Evolutionary conservation across 2,797 vertebrate genomes (phyloP).

Genomic region (Pantherophis alleghaniensis): DNA sequence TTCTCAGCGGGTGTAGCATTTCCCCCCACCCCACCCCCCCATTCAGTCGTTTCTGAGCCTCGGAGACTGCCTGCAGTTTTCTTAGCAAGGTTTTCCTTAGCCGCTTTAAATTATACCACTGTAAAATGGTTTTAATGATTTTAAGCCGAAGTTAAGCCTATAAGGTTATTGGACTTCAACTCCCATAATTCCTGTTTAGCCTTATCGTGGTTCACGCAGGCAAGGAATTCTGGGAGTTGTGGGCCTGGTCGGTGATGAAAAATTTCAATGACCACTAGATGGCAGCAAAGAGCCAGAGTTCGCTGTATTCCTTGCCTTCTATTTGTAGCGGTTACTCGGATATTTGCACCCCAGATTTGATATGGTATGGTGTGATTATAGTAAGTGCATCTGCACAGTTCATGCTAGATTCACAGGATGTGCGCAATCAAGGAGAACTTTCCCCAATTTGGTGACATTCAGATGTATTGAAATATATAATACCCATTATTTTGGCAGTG

Average conservation of each 20-base stretch:
- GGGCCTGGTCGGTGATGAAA: not conserved
- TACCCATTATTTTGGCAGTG: not conserved
- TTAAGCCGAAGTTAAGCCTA: not conserved
- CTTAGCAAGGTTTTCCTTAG: not conserved
- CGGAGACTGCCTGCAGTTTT: not conserved
- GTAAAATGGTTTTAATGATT: not conserved
- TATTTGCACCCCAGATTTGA: not conserved
- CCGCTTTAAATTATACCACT: not conserved
- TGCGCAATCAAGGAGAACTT: not conserved
- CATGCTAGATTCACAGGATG: not conserved
- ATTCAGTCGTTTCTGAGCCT: not conserved
- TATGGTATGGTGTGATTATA: not conserved
- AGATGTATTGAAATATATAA: not conserved
- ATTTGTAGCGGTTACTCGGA: not conserved
- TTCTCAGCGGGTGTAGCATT: not conserved
- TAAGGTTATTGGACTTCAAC: not conserved
- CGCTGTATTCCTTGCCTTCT: not conserved
- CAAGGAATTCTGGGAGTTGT: not conserved
- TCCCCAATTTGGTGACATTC: not conserved
- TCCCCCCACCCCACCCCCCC: fast-evolving
- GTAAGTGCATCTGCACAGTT: not conserved
- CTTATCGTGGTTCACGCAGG: not conserved
- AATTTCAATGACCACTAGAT: not conserved
- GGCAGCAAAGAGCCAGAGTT: not conserved
- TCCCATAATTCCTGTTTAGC: not conserved